Evolutionary conservation across 1,140 invertebrate genomes (phyloP).

Genomic region (Pseudoatta argentina): DNA sequence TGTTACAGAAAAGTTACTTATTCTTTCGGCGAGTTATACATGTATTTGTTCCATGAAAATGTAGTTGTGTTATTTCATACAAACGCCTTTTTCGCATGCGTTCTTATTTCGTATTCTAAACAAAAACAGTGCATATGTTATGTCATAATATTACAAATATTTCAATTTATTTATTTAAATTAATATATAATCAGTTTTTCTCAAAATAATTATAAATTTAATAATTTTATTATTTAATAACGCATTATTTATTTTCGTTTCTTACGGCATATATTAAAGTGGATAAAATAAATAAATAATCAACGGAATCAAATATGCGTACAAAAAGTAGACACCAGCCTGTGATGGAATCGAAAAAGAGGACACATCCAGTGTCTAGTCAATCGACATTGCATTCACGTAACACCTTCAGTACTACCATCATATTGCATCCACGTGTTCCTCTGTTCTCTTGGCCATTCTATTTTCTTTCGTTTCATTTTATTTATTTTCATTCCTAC

Average conservation of each 20-base stretch:
- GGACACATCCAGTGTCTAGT: constrained; percentile 19
- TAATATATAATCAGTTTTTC: neutral
- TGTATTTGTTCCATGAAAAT: constrained; percentile 22
- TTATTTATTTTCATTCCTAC: constrained; percentile 76
- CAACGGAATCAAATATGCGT: neutral
- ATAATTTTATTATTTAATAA: neutral
- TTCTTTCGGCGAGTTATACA: constrained; percentile 18
- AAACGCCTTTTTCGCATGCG: neutral
- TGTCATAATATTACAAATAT: neutral
- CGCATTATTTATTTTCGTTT: neutral
- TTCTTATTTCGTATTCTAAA: constrained; percentile 2
- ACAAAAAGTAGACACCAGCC: neutral
- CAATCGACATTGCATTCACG: constrained; percentile 69
- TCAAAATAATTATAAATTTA: neutral
- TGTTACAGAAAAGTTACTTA: constrained; percentile 51
- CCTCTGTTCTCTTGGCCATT: constrained; percentile 69
- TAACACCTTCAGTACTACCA: constrained; percentile 67
- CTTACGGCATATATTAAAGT: neutral
- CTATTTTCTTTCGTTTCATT: constrained; percentile 79
- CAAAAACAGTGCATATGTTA: neutral
- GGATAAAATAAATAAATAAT: neutral
- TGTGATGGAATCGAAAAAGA: constrained; percentile 11
- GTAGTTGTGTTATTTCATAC: neutral
- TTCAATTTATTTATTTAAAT: neutral
- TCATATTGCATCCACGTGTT: constrained; percentile 50